Conservation (phyloP, 1,140 invertebrate species). For the Drosophila ficusphila region DNA sequence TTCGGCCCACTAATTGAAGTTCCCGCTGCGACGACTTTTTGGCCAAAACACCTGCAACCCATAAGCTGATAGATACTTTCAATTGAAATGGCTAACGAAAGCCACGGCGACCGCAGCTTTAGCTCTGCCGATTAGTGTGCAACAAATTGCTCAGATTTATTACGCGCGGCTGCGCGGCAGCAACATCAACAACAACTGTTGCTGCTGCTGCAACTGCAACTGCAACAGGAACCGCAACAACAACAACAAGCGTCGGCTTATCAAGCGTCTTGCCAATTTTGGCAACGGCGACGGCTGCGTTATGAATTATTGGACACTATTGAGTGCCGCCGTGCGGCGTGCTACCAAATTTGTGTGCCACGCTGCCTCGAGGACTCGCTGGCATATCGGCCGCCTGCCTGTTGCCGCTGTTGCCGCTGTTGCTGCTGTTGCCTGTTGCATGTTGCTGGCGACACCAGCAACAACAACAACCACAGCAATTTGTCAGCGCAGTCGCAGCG, state of each 20-base stretch:
- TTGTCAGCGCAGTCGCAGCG: slow-evolving; percentile 73
- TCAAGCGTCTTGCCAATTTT: slow-evolving; percentile 74
- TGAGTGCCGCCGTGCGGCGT: slow-evolving; percentile 75
- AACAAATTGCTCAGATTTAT: slow-evolving; percentile 81
- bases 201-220: neutral
- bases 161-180: slow-evolving; percentile 57
- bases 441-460: slow-evolving; percentile 67
- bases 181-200: slow-evolving; percentile 6
- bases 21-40: slow-evolving; percentile 43
- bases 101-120: slow-evolving; percentile 13
- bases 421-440: slow-evolving; percentile 33
- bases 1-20: slow-evolving; percentile 64
- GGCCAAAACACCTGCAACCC: slow-evolving; percentile 71
- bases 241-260: slow-evolving; percentile 52
- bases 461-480: slow-evolving; percentile 58
- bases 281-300: slow-evolving; percentile 66
- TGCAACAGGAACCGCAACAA: slow-evolving; percentile 3
- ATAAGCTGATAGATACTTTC: slow-evolving; percentile 69
- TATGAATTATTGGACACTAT: slow-evolving; percentile 82
- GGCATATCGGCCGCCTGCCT: slow-evolving; percentile 50
- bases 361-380: slow-evolving; percentile 69
- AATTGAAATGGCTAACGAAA: slow-evolving; percentile 67
- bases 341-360: slow-evolving; percentile 79
- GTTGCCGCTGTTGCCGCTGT: slow-evolving; percentile 10
- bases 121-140: slow-evolving; percentile 69